Conservation (phyloP, 2,113 vertebrate species). For the Dicaeum eximium region DNA sequence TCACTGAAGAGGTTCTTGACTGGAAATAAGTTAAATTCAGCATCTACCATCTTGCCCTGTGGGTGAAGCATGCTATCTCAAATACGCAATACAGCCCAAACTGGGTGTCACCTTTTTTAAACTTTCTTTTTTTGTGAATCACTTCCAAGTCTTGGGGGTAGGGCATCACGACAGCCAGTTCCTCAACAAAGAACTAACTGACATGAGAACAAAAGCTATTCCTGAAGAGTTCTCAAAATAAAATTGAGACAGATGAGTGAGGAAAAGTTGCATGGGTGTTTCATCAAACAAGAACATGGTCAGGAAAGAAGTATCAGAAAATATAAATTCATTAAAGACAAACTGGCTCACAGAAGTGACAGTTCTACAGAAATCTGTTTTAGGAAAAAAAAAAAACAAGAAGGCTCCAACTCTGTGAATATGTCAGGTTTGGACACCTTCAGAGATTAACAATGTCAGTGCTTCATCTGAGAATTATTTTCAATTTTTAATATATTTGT, state of each 20-base stretch:
- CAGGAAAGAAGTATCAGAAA: constrained; percentile 21
- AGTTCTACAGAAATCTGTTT: neutral
- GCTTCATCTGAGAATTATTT: neutral
- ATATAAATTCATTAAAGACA: neutral
- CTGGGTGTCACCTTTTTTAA: constrained; percentile 47
- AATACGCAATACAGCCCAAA: constrained; percentile 36
- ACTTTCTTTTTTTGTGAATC: constrained; percentile 45
- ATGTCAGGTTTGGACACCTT: neutral
- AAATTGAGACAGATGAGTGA: constrained; percentile 49
- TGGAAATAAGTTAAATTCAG: constrained; percentile 61
- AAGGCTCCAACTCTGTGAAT: neutral
- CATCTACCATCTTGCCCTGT: constrained; percentile 58
- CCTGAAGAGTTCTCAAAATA: constrained; percentile 53
- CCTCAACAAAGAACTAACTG: constrained; percentile 53
- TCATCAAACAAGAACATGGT: constrained; percentile 16
- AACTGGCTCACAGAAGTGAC: neutral
- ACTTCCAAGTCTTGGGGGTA: constrained; percentile 25
- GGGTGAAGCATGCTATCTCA: constrained; percentile 49
- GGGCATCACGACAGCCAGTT: constrained; percentile 37
- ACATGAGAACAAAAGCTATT: constrained; percentile 61
- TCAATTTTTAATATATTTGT: neutral
- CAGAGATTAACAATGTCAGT: neutral
- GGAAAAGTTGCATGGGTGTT: constrained; percentile 26
- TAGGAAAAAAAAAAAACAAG: neutral
- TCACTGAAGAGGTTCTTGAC: constrained; percentile 36